phyloP scores from a whole-genome alignment of 2,888 invertebrate genomes.

The Timema cristinae region DNA sequence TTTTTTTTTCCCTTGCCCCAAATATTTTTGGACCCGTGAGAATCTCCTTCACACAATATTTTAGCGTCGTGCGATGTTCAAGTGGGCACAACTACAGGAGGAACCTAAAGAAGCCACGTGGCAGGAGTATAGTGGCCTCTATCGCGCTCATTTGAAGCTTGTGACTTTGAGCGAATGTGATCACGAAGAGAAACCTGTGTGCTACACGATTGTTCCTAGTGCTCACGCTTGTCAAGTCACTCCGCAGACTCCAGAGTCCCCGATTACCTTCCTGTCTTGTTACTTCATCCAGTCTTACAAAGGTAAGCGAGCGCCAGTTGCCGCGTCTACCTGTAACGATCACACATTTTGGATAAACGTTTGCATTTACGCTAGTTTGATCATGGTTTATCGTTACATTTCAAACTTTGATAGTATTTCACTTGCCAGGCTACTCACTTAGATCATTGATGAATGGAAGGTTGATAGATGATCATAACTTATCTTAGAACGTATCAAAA shows the following conservation, averaged over 20 bases:
- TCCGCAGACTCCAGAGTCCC: slow-evolving; percentile 48
- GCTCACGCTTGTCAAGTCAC: slow-evolving; percentile 43
- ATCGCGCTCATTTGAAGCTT: slow-evolving; percentile 51
- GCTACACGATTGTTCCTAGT: slow-evolving; percentile 52
- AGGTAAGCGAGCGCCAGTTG: slow-evolving; percentile 49
- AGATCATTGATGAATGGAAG: no score
- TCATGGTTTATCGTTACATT: no score
- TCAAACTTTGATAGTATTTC: no score
- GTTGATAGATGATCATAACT: no score
- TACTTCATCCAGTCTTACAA: slow-evolving; percentile 61
- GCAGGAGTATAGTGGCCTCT: slow-evolving; percentile 50
- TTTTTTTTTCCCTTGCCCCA: no score
- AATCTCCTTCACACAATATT: neutral
- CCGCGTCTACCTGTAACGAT: no score
- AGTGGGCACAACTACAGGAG: slow-evolving; percentile 20
- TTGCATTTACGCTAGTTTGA: no score
- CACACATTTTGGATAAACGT: no score
- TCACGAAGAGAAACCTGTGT: slow-evolving; percentile 56
- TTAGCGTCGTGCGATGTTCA: slow-evolving; percentile 23
- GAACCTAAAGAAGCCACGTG: slow-evolving; percentile 28
- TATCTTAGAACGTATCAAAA: no score
- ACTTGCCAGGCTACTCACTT: no score
- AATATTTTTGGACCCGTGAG: no score
- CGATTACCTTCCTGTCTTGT: slow-evolving; percentile 57
- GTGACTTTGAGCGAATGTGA: slow-evolving; percentile 65